These are phyloP conservation scores for Sphenopsis melanotis DNA, from an alignment of 2,797 vertebrate genomes.

Conservation along the genomic window DNA sequence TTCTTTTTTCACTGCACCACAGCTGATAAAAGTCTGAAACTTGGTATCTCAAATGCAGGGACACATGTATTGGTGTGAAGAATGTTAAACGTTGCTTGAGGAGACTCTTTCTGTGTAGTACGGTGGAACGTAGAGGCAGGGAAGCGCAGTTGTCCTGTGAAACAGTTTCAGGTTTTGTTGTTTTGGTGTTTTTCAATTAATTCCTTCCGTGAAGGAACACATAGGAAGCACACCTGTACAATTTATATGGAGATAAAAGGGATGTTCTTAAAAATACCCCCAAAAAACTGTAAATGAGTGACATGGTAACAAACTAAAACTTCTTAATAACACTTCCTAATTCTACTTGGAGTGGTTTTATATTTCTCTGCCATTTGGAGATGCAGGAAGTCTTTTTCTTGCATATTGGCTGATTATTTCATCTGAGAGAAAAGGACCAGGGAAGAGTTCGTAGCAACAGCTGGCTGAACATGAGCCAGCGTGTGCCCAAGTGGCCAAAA, in stretches of 20 bases:
- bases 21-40: neutral
- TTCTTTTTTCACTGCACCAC: neutral
- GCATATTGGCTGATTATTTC: neutral
- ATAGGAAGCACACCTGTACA: neutral
- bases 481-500: neutral
- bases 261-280: neutral
- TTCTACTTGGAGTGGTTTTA: neutral
- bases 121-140: neutral
- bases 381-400: neutral
- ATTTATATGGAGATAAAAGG: neutral
- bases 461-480: accelerated
- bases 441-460: neutral
- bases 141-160: neutral
- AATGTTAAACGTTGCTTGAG: neutral
- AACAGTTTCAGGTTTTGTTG: neutral
- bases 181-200: neutral
- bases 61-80: neutral
- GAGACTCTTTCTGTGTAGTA: neutral
- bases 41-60: neutral
- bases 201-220: neutral
- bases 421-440: neutral
- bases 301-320: neutral
- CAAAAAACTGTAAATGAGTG: neutral
- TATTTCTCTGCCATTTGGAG: neutral
- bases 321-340: neutral